phyloP scores from a whole-genome alignment of 2,888 invertebrate genomes.

The Frankliniella intonsa region DNA sequence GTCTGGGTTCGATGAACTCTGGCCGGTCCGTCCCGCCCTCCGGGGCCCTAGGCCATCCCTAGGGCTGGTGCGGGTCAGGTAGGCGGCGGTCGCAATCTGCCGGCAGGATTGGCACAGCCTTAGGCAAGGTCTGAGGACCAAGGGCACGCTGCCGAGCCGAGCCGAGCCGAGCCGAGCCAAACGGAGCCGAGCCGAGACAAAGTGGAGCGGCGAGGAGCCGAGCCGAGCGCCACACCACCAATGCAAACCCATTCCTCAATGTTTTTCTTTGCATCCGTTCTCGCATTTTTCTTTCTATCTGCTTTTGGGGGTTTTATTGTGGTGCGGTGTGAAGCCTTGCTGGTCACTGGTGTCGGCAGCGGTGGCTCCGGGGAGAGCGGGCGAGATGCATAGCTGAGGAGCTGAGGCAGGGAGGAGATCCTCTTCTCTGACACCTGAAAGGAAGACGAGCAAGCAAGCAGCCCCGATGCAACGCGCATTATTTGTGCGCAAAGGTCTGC shows the following conservation, averaged over 20 bases:
- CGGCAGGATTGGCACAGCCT: conserved; percentile 21
- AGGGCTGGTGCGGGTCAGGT: not conserved
- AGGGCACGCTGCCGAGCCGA: not conserved
- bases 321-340: not conserved
- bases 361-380: too few relatives aligned
- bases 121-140: not conserved
- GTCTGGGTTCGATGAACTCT: not conserved
- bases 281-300: not conserved
- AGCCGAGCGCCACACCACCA: not conserved
- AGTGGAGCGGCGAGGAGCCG: not conserved
- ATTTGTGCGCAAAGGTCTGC: too few relatives aligned
- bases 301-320: not conserved
- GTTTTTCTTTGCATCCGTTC: conserved; percentile 20
- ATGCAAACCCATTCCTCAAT: conserved; percentile 8
- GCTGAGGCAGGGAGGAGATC: too few relatives aligned
- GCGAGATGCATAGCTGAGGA: too few relatives aligned
- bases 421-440: too few relatives aligned
- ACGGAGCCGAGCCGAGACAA: not conserved
- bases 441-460: too few relatives aligned
- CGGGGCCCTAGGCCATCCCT: too few relatives aligned
- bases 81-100: not conserved
- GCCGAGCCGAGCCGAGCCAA: not conserved
- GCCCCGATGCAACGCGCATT: too few relatives aligned
- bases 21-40: too few relatives aligned
- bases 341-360: not conserved